These are phyloP conservation scores for Onychomys torridus DNA, from an alignment of 2,797 vertebrate genomes.

Conservation along the genomic window DNA sequence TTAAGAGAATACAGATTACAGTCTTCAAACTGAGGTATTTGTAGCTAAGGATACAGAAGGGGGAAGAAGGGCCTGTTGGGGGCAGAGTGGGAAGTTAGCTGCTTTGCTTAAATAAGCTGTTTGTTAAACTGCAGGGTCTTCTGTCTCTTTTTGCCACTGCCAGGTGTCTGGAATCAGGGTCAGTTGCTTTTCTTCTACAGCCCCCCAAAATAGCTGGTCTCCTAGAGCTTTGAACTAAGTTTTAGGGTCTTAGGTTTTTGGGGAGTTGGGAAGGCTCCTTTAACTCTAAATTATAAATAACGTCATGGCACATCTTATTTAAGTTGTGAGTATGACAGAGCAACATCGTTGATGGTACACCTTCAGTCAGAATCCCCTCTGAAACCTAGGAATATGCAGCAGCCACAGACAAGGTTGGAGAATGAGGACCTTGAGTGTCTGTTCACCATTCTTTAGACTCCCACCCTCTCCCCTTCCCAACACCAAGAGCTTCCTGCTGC, in stretches of 20 bases:
- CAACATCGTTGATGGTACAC: background rate
- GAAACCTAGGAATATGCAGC: rapidly evolving
- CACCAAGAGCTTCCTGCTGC: rapidly evolving
- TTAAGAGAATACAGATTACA: background rate
- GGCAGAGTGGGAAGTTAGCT: background rate
- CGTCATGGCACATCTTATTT: background rate
- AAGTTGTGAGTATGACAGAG: background rate
- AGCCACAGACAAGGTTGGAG: too few species aligned
- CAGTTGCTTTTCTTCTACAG: background rate
- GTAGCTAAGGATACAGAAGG: background rate
- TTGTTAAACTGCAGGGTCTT: background rate
- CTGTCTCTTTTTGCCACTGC: background rate
- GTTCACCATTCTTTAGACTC: background rate
- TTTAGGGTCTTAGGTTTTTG: background rate
- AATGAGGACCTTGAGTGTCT: background rate
- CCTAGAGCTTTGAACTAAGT: background rate
- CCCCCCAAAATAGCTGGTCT: background rate
- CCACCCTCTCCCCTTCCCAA: too few species aligned
- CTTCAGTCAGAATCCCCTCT: background rate
- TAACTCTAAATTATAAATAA: background rate
- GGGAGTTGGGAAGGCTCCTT: background rate
- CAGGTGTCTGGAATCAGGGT: background rate
- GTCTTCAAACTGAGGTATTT: background rate
- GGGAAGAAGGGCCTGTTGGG: background rate
- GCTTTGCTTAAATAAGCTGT: background rate